Percentiles rank a stretch among this genome's conserved stretches.
Evolutionary conservation across 2,797 vertebrate genomes (phyloP).

Genomic region (Hyperoplus lanceolatus): DNA sequence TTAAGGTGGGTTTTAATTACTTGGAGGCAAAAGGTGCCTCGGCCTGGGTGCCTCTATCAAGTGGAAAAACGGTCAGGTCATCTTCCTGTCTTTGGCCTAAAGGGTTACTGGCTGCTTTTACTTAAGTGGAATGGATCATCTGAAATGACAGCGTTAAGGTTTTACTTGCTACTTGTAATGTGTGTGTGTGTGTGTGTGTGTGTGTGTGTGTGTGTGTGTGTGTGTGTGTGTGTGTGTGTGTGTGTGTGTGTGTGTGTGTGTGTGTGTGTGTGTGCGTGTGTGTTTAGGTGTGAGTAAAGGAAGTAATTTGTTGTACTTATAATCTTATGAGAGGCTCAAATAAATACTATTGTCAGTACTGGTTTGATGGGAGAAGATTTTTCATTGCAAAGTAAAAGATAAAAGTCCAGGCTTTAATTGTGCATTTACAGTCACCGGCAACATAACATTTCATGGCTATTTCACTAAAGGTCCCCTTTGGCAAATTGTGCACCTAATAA

Average conservation of each 20-base stretch:
- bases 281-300: background rate
- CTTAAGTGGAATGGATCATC: conserved; percentile 36
- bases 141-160: conserved; percentile 29
- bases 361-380: background rate
- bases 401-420: background rate
- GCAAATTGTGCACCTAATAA: conserved; percentile 22
- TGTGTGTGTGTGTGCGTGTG: background rate
- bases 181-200: background rate
- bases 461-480: conserved; percentile 21
- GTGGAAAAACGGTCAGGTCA: conserved; percentile 11
- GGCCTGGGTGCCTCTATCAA: conserved; percentile 14
- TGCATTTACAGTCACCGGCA: conserved; percentile 15
- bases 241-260: background rate
- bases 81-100: conserved; percentile 26
- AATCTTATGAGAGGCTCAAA: background rate
- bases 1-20: conserved; percentile 53
- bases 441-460: conserved; percentile 25
- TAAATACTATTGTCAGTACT: background rate
- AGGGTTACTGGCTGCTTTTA: conserved; percentile 25
- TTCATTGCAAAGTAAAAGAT: background rate
- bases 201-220: background rate
- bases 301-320: background rate
- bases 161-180: conserved; percentile 31
- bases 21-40: conserved; percentile 27
- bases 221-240: too few relatives aligned